These are phyloP conservation scores for Synanthedon myopaeformis DNA, from an alignment of 2,888 invertebrate species.

Conservation along the genomic window DNA sequence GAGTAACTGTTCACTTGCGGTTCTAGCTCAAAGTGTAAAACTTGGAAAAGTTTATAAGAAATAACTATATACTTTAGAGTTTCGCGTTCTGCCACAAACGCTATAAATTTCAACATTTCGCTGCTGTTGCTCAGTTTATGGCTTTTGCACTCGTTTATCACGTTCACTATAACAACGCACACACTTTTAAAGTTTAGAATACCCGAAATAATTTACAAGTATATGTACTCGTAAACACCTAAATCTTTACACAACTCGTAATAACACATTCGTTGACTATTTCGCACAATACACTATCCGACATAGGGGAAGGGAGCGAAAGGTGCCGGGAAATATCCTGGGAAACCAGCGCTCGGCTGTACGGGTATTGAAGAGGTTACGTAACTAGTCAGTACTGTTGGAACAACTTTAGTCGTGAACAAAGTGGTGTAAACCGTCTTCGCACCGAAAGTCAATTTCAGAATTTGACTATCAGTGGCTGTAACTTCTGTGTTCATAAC, in stretches of 20 bases:
- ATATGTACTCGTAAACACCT: not conserved
- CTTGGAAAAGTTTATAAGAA: slow-evolving; percentile 39
- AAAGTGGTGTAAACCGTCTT: slow-evolving; percentile 90
- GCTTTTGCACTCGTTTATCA: slow-evolving; percentile 51
- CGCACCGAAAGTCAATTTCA: slow-evolving; percentile 91
- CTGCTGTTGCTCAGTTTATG: slow-evolving; percentile 42
- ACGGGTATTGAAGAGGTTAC: slow-evolving; percentile 84
- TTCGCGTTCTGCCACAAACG: slow-evolving; percentile 43
- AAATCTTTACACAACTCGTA: not conserved
- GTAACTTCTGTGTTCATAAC: slow-evolving; percentile 83
- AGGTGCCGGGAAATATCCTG: slow-evolving; percentile 82
- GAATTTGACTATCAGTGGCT: slow-evolving; percentile 82
- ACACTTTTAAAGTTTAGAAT: slow-evolving; percentile 28
- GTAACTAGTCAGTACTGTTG: slow-evolving; percentile 85
- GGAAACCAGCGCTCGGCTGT: slow-evolving; percentile 78
- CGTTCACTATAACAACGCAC: slow-evolving; percentile 40
- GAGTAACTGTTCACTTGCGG: not conserved
- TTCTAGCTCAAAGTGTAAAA: slow-evolving; percentile 12
- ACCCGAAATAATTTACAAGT: not conserved
- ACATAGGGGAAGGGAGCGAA: slow-evolving; percentile 82
- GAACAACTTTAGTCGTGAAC: slow-evolving; percentile 84
- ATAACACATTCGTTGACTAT: not conserved
- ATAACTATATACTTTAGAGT: slow-evolving; percentile 32
- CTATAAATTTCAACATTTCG: slow-evolving; percentile 48
- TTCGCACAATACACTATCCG: slow-evolving; percentile 58